These are phyloP conservation scores for Paratilapia polleni DNA, from an alignment of 2,113 vertebrate species.

Conservation along the genomic window DNA sequence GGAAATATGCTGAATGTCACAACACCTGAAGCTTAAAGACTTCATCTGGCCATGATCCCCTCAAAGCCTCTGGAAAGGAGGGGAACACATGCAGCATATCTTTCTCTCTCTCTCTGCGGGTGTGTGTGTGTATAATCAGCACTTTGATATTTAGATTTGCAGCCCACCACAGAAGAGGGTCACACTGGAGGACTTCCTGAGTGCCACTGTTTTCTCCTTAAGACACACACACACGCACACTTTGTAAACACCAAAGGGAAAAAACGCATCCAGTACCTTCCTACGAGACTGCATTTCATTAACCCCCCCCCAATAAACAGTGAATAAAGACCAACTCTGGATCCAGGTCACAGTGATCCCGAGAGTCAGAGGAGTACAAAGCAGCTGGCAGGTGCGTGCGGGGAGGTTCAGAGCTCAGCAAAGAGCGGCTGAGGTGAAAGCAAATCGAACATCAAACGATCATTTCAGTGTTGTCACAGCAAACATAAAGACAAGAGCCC, in stretches of 20 bases:
- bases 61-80: neutral
- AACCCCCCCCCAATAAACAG: constrained; percentile 20
- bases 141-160: constrained; percentile 55
- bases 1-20: neutral
- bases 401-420: constrained; percentile 8
- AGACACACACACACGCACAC: neutral
- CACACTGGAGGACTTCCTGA: constrained; percentile 33
- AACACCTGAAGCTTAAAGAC: constrained; percentile 38
- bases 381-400: constrained; percentile 66
- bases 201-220: constrained; percentile 34
- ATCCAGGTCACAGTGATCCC: constrained; percentile 31
- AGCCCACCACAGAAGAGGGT: constrained; percentile 42
- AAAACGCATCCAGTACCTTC: neutral
- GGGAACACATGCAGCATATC: constrained; percentile 6
- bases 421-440: constrained; percentile 48
- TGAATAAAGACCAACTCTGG: neutral
- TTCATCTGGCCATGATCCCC: constrained; percentile 25
- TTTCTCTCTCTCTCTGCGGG: neutral
- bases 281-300: neutral
- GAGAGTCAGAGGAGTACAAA: constrained; percentile 3
- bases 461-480: constrained; percentile 58
- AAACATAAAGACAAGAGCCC: constrained; percentile 55
- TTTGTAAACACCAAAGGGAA: constrained; percentile 24
- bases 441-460: constrained; percentile 57
- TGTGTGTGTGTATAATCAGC: neutral